Percentiles rank a stretch among this genome's conserved stretches.
Conservation (phyloP, 2,113 vertebrate species). For the Chaetops frenatus region DNA sequence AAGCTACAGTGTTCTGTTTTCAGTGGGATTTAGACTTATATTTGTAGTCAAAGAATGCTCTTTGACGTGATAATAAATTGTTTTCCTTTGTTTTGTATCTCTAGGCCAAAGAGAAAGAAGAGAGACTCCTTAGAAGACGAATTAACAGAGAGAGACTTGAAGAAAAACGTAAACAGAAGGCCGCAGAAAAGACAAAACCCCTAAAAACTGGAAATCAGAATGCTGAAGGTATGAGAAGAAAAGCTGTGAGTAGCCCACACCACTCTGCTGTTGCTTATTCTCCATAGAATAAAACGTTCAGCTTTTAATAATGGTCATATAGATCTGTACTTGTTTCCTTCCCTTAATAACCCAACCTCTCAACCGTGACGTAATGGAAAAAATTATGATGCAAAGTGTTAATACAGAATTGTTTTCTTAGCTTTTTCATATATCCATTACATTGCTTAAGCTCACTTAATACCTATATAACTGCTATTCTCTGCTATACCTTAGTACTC, state of each 20-base stretch:
- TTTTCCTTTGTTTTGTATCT: constrained; percentile 6
- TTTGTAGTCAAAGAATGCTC: not conserved
- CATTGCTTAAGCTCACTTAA: not conserved
- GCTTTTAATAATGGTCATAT: not conserved
- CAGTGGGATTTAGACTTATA: not conserved
- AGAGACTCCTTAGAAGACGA: constrained; percentile 88
- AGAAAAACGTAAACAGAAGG: constrained; percentile 92
- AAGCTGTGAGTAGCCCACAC: not conserved
- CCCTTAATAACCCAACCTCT: not conserved
- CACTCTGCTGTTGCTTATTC: accelerated
- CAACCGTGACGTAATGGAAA: not conserved
- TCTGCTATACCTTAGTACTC: not conserved
- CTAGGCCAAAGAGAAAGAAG: constrained; percentile 97
- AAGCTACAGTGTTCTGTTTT: not conserved
- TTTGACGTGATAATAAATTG: not conserved
- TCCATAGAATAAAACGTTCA: not conserved
- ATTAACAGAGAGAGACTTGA: constrained; percentile 94
- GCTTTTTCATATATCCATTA: not conserved
- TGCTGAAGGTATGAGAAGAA: constrained; percentile 23
- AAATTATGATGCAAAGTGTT: not conserved
- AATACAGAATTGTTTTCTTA: not conserved
- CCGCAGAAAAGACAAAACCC: constrained; percentile 75
- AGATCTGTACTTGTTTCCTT: not conserved
- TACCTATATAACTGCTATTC: not conserved
- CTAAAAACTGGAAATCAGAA: constrained; percentile 69